Conservation (phyloP, 2,888 invertebrate genomes). For the Eucera pruinosa region DNA sequence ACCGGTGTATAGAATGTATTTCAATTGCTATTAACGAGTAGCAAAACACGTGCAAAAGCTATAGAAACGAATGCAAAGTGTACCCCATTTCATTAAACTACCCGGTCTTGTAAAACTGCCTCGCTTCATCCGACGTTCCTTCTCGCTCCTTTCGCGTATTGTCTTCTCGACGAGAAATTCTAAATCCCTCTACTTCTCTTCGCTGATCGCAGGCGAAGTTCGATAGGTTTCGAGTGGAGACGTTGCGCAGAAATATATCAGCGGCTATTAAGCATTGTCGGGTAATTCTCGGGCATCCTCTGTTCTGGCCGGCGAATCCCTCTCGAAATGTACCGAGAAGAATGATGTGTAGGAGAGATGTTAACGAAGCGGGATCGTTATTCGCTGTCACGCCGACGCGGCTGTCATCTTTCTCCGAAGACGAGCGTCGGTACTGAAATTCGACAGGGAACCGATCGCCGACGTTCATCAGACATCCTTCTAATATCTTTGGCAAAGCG, state of each 20-base stretch:
- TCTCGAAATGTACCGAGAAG: constrained; percentile 25
- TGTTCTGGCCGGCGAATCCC: not conserved
- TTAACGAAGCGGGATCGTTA: constrained; percentile 56
- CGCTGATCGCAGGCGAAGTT: no score
- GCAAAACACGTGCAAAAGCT: no score
- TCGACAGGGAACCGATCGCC: constrained; percentile 13
- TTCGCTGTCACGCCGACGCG: constrained; percentile 48
- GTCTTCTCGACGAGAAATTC: no score
- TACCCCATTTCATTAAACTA: no score
- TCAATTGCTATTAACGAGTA: no score
- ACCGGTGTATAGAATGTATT: no score
- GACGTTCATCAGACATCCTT: constrained; percentile 16
- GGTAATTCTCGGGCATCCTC: not conserved
- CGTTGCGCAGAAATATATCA: not conserved
- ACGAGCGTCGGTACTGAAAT: constrained; percentile 20
- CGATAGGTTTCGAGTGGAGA: not conserved
- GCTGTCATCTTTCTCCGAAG: constrained; percentile 31
- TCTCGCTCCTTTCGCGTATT: not conserved
- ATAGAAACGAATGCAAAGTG: no score
- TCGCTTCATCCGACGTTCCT: no score
- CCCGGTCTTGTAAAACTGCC: no score
- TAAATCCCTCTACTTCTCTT: no score
- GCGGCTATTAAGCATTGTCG: not conserved
- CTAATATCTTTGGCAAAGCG: not conserved
- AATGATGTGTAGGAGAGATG: constrained; percentile 42